Percentiles rank a stretch among this genome's conserved stretches.
These are phyloP conservation scores for Halcyon badia DNA, from an alignment of 2,797 vertebrate genomes.

Conservation along the genomic window DNA sequence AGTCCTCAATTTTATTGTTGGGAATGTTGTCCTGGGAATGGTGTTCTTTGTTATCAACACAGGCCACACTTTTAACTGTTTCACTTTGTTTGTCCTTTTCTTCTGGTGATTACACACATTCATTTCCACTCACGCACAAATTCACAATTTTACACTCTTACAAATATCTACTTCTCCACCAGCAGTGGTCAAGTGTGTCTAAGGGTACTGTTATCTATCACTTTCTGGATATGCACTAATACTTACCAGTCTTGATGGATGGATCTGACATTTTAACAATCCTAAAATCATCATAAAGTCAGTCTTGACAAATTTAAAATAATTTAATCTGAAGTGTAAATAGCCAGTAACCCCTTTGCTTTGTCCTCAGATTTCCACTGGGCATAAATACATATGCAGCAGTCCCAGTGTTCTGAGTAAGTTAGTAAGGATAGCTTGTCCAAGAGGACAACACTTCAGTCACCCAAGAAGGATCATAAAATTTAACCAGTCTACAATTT, in stretches of 20 bases:
- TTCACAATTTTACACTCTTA: not conserved
- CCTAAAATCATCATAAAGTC: not conserved
- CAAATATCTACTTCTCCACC: not conserved
- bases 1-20: not conserved
- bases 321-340: not conserved
- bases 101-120: not conserved
- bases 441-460: not conserved
- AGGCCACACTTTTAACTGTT: not conserved
- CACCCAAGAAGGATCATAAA: not conserved
- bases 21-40: not conserved
- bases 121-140: not conserved
- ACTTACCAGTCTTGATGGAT: not conserved
- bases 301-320: not conserved
- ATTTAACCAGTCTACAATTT: not conserved
- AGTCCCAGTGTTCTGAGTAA: not conserved
- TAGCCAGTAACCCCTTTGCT: not conserved
- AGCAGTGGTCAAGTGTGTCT: not conserved
- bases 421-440: not conserved
- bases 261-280: not conserved
- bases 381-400: not conserved
- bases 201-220: not conserved
- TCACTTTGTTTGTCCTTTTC: not conserved
- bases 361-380: not conserved
- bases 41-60: not conserved
- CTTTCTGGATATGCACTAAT: not conserved